A percentile compares a stretch with the other conserved stretches of the same genome.
phyloP scores from a whole-genome alignment of 2,888 invertebrate species.

The Leptogaster cylindrica region DNA sequence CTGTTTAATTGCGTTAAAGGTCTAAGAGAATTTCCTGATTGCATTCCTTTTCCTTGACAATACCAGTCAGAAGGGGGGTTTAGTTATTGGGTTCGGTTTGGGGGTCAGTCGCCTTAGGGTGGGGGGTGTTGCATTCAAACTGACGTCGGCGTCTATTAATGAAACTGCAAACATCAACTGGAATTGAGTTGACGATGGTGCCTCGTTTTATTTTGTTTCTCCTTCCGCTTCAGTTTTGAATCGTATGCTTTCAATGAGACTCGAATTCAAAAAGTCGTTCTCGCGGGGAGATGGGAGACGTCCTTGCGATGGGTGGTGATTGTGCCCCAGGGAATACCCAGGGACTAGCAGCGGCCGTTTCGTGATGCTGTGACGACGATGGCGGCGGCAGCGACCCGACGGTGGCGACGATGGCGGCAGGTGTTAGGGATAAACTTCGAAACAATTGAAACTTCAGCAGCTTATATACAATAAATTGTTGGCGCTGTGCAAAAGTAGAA shows the following conservation, averaged over 20 bases:
- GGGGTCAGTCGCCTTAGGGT: neutral
- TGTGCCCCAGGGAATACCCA: too few species aligned
- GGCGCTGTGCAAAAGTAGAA: slow-evolving; percentile 7
- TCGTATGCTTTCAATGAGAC: slow-evolving; percentile 7
- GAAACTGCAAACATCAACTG: slow-evolving; percentile 29
- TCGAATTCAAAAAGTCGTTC: neutral
- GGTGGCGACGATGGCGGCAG: neutral
- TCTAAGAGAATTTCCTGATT: slow-evolving; percentile 24
- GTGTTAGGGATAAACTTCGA: slow-evolving; percentile 11
- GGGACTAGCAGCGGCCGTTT: too few species aligned
- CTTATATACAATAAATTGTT: slow-evolving; percentile 31
- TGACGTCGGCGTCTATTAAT: slow-evolving; percentile 34
- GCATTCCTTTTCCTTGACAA: slow-evolving; percentile 19
- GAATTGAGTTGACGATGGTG: slow-evolving; percentile 30
- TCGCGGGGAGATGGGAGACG: neutral
- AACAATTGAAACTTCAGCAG: slow-evolving; percentile 35
- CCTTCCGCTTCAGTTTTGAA: slow-evolving; percentile 17
- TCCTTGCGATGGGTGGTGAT: too few species aligned
- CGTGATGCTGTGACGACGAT: neutral
- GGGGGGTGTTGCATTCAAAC: too few species aligned
- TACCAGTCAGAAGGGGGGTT: neutral
- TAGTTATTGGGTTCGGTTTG: slow-evolving; percentile 8
- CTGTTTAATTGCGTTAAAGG: slow-evolving; percentile 21
- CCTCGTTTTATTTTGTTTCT: slow-evolving; percentile 25
- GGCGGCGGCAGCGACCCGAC: neutral